Conservation (phyloP, 2,797 vertebrate species). For the Poeciliopsis gracilis region DNA sequence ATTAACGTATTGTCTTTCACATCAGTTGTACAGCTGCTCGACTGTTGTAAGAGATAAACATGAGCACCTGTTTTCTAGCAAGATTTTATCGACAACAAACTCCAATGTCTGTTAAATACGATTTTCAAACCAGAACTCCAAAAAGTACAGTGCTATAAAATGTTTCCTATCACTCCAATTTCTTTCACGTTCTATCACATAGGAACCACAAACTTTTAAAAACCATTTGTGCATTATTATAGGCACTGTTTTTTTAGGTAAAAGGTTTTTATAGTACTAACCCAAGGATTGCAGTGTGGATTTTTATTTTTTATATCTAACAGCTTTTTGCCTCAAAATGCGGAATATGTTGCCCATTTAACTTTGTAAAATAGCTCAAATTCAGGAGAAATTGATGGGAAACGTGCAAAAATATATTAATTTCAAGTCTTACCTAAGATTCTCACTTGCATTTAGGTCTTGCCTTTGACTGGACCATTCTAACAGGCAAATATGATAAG, state of each 20-base stretch:
- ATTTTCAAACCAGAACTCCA: slow-evolving; percentile 1
- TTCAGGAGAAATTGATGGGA: not conserved
- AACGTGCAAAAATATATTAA: not conserved
- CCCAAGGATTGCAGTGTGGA: not conserved
- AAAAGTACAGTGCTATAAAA: not conserved
- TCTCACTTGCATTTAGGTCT: not conserved
- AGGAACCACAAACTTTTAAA: not conserved
- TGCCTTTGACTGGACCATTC: not conserved
- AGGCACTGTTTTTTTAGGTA: not conserved
- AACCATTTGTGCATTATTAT: not conserved
- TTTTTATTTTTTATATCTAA: not conserved
- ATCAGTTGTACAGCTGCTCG: slow-evolving; percentile 63
- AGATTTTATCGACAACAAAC: slow-evolving; percentile 35
- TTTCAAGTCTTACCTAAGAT: not conserved
- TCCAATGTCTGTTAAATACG: slow-evolving; percentile 1
- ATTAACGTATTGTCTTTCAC: slow-evolving; percentile 75
- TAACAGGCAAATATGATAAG: not conserved
- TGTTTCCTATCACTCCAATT: not conserved
- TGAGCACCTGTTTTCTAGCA: slow-evolving; percentile 61
- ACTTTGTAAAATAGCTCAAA: not conserved
- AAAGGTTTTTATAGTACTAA: not conserved
- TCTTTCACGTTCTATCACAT: not conserved
- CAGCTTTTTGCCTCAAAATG: not conserved
- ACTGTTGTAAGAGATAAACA: slow-evolving; percentile 44
- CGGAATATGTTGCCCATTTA: not conserved